Conservation (phyloP, 2,113 vertebrate genomes). For the Hemibagrus wyckioides region DNA sequence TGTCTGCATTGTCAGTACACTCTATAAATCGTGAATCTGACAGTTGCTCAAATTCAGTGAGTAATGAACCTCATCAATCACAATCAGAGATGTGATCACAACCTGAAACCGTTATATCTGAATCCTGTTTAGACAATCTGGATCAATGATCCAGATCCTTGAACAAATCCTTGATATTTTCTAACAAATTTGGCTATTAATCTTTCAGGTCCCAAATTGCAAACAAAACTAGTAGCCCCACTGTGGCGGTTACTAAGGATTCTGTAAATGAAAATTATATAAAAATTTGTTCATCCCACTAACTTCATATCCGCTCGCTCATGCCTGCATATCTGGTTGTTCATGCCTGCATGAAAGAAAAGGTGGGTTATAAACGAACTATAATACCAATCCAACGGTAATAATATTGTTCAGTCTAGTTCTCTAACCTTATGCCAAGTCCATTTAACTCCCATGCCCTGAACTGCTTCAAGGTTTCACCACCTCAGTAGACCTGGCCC, state of each 20-base stretch:
- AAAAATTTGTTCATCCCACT: background rate
- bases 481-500: background rate
- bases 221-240: background rate
- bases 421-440: background rate
- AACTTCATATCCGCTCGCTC: background rate
- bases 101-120: background rate
- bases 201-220: background rate
- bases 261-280: background rate
- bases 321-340: background rate
- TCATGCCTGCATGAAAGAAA: background rate
- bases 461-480: background rate
- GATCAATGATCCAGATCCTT: too few relatives aligned
- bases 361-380: background rate
- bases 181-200: background rate
- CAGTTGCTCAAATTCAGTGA: background rate
- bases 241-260: background rate
- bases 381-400: background rate
- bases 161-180: background rate
- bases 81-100: background rate
- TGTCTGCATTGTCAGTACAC: background rate
- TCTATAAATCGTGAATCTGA: background rate
- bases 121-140: background rate
- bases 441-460: background rate
- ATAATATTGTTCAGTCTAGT: background rate
- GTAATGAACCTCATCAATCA: background rate